Evolutionary conservation across 23 tunicate species (phyloP), one percentile per base, ranked within the genome.

Genomic region (Phallusia fumigata): DNA sequence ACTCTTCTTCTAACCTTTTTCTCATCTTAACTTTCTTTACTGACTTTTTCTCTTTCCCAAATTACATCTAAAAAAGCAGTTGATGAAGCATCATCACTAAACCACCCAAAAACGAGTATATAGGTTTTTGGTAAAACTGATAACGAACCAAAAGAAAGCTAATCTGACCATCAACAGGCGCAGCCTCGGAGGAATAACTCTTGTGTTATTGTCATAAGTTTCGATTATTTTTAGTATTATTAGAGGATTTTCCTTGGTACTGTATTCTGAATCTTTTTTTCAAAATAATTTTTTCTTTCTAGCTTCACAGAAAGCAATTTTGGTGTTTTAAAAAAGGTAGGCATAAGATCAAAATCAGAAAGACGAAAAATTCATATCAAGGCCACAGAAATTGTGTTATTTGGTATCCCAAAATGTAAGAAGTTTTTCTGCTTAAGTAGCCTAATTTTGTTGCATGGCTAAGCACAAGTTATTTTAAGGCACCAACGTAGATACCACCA

Each of bases 361-460:
- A 76, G 80, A 64, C 86, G 84, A 76, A 89, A 89, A 81, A 31
- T 86, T 31, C 84, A 78, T 31, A 82, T 89, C 34, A 86, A 83
- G 19, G 85, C 90, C 22, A 89, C 84, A 72, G 94, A 88, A 74
- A 36, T 86, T 47, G 88, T 95, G 8, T 74, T 92, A 16, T 92
- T 92, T 75, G 97, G 97, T 22, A 85, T 85, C 31, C 83, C 96
- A 19, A 87, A 87, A 74, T 86, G 97, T 92, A 87, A 87, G 97
- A 45, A 2, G 28, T n/a, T 24, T 5, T 40, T 40, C 16, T 58
- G 69, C 28, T 58, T 22, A 21, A 58, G 28, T 21, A 58, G 69
- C 13, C 3, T 58, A 58, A 21, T 21, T 58, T 58, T 58, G 69
- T 58, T 58, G 69, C 69, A 58, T 58, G 69, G 69, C 69, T 6